These are phyloP conservation scores for Allygus modestus DNA, from an alignment of 2,888 invertebrate genomes.

Conservation along the genomic window DNA sequence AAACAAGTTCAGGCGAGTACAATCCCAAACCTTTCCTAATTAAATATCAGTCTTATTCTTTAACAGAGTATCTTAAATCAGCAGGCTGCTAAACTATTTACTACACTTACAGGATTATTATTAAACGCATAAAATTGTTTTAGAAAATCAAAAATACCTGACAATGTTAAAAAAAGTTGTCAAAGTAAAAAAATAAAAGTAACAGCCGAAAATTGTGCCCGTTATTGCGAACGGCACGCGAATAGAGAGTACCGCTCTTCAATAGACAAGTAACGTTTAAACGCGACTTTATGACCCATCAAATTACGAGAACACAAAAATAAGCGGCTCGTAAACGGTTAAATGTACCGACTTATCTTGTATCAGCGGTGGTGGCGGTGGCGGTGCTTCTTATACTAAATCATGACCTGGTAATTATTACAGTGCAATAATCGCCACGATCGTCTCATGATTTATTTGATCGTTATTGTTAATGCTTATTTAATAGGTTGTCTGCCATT, in stretches of 20 bases:
- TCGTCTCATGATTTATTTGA: neutral
- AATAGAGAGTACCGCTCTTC: conserved; percentile 15
- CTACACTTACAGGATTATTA: too few relatives aligned
- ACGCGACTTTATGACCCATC: conserved; percentile 50
- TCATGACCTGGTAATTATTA: neutral
- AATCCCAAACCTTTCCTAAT: too few relatives aligned
- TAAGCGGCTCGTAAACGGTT: conserved; percentile 50
- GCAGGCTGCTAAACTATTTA: too few relatives aligned
- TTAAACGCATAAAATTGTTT: too few relatives aligned
- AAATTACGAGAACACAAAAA: conserved; percentile 59
- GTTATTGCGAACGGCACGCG: neutral
- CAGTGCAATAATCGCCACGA: conserved; percentile 3
- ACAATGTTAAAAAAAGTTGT: too few relatives aligned
- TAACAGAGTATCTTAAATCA: too few relatives aligned
- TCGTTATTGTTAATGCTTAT: neutral
- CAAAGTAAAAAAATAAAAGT: neutral
- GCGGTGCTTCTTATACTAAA: conserved; percentile 8
- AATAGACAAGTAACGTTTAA: conserved; percentile 51
- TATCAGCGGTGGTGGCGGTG: neutral
- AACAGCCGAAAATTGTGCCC: neutral
- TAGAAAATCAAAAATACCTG: too few relatives aligned
- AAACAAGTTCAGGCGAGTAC: too few relatives aligned
- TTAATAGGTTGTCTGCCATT: neutral
- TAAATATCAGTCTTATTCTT: too few relatives aligned
- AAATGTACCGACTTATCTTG: conserved; percentile 39